A percentile compares a stretch with the other conserved stretches of the same genome.
Conservation (phyloP, 2,888 invertebrate species). For the Napeogenes sylphis region DNA sequence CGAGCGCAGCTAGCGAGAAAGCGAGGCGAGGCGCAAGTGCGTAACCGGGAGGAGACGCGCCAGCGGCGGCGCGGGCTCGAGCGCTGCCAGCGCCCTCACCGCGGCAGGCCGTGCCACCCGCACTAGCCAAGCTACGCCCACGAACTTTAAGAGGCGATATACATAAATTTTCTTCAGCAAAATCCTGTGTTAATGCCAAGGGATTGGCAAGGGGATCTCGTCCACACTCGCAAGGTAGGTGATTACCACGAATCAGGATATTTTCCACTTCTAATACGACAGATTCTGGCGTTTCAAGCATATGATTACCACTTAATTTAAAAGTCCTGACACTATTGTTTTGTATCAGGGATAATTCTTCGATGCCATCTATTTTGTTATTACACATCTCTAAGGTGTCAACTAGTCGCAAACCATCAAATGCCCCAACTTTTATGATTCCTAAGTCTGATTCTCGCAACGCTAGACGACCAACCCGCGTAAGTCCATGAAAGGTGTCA, state of each 20-base stretch:
- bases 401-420: conserved; percentile 85
- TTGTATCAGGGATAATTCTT: conserved; percentile 83
- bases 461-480: conserved; percentile 84
- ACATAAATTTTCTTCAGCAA: conserved; percentile 87
- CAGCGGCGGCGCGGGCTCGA: conserved; percentile 53
- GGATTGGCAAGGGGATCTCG: conserved; percentile 87
- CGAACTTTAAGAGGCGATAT: conserved; percentile 91
- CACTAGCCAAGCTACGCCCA: conserved; percentile 83
- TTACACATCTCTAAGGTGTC: conserved; percentile 86
- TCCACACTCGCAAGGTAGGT: conserved; percentile 92
- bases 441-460: conserved; percentile 91
- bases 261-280: conserved; percentile 84
- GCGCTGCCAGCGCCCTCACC: conserved; percentile 64
- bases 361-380: conserved; percentile 90
- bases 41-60: conserved; percentile 37
- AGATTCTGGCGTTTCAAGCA: conserved; percentile 86
- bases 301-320: conserved; percentile 89
- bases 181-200: conserved; percentile 81
- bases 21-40: conserved; percentile 39
- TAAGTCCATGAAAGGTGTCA: conserved; percentile 86
- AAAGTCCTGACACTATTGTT: conserved; percentile 84
- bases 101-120: conserved; percentile 59
- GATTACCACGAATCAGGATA: conserved; percentile 85
- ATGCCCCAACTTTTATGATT: conserved; percentile 84
- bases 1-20: conserved; percentile 50